Conservation (phyloP, 2,797 vertebrate species). For the Poecilia wingei region DNA sequence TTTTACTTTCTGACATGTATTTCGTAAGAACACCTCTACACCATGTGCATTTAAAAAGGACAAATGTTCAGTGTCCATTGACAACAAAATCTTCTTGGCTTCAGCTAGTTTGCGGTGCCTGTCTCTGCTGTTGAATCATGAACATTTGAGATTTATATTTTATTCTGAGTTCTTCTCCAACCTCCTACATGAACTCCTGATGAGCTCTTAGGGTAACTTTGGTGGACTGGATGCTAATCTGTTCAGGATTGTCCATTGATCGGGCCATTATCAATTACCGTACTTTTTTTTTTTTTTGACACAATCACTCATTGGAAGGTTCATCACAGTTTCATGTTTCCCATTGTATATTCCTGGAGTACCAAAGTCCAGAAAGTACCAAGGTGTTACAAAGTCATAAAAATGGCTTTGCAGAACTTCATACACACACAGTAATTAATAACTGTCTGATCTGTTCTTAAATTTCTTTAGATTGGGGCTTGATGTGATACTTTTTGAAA, state of each 20-base stretch:
- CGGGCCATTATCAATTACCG: background rate
- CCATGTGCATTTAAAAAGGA: background rate
- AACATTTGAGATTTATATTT: background rate
- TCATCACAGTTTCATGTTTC: background rate
- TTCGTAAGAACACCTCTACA: background rate
- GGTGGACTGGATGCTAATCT: background rate
- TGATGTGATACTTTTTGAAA: background rate
- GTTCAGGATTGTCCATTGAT: background rate
- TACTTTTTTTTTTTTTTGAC: background rate
- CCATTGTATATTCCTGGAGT: background rate
- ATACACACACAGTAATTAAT: background rate
- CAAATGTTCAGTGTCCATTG: background rate
- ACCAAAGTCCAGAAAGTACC: background rate
- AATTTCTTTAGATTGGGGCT: background rate
- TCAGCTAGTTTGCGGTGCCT: background rate
- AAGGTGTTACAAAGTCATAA: background rate
- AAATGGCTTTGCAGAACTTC: background rate
- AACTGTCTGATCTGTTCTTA: background rate
- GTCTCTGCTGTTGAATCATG: background rate
- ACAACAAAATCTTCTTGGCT: background rate
- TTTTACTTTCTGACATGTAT: background rate
- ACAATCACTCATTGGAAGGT: background rate
- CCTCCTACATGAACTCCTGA: background rate
- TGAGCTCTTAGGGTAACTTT: background rate
- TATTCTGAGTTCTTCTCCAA: background rate